Percentiles rank a stretch among this genome's conserved stretches.
phyloP scores from a whole-genome alignment of 2,113 vertebrate genomes.

The Ameiurus melas region DNA sequence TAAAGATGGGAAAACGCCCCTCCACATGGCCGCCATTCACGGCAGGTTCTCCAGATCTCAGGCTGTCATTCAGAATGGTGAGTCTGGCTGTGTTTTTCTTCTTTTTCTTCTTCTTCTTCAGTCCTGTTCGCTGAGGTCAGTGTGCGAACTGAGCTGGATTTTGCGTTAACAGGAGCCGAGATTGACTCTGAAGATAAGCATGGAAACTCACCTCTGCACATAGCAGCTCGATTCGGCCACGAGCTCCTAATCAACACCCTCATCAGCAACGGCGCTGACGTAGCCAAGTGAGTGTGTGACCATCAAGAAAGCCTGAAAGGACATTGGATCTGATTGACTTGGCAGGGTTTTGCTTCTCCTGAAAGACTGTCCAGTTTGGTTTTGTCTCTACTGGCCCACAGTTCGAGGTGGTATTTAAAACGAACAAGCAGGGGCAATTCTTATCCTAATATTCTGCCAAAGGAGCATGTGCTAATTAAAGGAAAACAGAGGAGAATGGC shows the following conservation, averaged over 20 bases:
- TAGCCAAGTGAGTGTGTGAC: constrained; percentile 84
- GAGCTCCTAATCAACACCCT: constrained; percentile 98
- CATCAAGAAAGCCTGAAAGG: neutral
- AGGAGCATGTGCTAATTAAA: neutral
- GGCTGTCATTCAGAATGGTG: constrained; percentile 97
- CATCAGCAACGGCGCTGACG: constrained; percentile 93
- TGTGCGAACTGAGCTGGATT: neutral
- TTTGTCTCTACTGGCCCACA: neutral
- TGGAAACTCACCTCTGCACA: constrained; percentile 95
- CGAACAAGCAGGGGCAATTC: neutral
- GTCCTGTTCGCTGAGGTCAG: neutral
- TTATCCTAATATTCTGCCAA: neutral
- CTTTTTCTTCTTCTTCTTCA: neutral
- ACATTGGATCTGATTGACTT: neutral
- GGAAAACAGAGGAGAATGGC: neutral
- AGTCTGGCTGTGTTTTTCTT: constrained; percentile 44
- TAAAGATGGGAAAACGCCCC: constrained; percentile 97
- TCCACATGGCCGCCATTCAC: constrained; percentile 98
- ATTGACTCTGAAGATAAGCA: constrained; percentile 99
- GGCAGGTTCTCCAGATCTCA: constrained; percentile 98
- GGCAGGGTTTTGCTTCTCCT: neutral
- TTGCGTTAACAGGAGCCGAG: constrained; percentile 80
- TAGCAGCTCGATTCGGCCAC: constrained; percentile 95
- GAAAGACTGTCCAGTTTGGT: neutral
- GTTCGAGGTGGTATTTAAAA: neutral